Conservation (phyloP, 2,113 vertebrate species). For the Chamaetylas fuelleborni region DNA sequence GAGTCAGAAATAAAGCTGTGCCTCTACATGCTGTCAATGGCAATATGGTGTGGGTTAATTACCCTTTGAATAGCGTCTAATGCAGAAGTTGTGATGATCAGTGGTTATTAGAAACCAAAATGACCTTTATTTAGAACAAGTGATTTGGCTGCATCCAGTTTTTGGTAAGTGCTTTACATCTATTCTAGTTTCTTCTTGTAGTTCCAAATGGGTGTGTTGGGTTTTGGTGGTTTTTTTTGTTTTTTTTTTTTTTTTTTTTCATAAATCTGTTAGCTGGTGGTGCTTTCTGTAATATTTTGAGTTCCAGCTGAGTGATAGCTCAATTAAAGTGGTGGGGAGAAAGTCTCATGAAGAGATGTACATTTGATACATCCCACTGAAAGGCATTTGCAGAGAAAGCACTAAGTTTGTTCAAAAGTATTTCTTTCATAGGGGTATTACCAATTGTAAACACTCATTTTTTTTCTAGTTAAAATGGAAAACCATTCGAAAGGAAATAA, state of each 20-base stretch:
- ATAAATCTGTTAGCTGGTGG: background rate
- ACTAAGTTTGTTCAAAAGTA: background rate
- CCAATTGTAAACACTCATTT: background rate
- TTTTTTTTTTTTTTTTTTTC: background rate
- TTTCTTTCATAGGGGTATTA: background rate
- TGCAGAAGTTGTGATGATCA: background rate
- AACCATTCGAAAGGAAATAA: background rate
- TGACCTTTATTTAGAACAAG: constrained; percentile 6
- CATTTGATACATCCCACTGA: background rate
- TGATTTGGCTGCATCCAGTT: background rate
- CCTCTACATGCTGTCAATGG: background rate
- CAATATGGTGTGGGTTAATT: constrained; percentile 25
- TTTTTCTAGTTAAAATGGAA: background rate
- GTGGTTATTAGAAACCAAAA: background rate
- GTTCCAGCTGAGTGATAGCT: background rate
- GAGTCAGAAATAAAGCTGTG: constrained; percentile 12
- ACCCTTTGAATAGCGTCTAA: background rate
- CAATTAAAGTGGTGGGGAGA: background rate
- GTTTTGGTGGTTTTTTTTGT: too few relatives aligned
- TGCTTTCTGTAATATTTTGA: background rate
- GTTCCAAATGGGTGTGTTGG: background rate
- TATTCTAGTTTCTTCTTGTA: background rate
- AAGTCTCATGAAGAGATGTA: background rate
- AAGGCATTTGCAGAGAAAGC: background rate
- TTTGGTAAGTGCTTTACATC: background rate